phyloP scores from a whole-genome alignment of 2,113 vertebrate species.

The Pedionomus torquatus region DNA sequence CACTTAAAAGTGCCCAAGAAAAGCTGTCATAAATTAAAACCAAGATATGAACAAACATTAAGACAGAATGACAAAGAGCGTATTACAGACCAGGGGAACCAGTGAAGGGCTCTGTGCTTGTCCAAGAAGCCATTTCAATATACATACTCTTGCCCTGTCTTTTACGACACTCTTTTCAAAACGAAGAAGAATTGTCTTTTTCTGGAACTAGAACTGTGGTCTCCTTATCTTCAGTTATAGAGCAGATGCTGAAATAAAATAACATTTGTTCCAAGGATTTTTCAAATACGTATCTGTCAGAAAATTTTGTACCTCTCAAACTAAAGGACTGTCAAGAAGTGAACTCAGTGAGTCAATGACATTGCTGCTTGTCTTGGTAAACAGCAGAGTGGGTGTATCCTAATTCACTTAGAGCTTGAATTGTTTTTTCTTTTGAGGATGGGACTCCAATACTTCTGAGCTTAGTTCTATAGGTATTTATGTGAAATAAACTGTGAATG shows the following conservation, averaged over 20 bases:
- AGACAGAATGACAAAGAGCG: neutral
- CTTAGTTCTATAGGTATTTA: neutral
- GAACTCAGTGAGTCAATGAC: neutral
- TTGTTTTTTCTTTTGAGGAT: neutral
- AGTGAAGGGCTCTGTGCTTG: neutral
- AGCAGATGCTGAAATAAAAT: slow-evolving; percentile 36
- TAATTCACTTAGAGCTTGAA: neutral
- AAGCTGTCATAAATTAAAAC: neutral
- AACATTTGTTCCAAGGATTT: slow-evolving; percentile 25
- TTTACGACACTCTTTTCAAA: neutral
- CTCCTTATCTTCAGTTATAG: slow-evolving; percentile 18
- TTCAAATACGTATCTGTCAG: slow-evolving; percentile 35
- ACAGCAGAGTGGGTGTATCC: neutral
- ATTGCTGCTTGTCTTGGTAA: neutral
- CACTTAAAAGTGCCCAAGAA: neutral
- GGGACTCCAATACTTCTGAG: neutral
- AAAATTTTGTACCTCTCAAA: neutral
- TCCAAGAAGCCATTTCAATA: neutral
- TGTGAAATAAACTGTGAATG: neutral
- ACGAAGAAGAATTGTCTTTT: neutral
- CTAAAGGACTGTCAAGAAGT: slow-evolving; percentile 17
- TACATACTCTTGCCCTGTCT: neutral
- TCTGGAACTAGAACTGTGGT: neutral
- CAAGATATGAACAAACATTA: neutral
- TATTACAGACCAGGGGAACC: neutral